A percentile compares a stretch with the other conserved stretches of the same genome.
These are phyloP conservation scores for Symphodus melops DNA, from an alignment of 2,113 vertebrate species.

Conservation along the genomic window DNA sequence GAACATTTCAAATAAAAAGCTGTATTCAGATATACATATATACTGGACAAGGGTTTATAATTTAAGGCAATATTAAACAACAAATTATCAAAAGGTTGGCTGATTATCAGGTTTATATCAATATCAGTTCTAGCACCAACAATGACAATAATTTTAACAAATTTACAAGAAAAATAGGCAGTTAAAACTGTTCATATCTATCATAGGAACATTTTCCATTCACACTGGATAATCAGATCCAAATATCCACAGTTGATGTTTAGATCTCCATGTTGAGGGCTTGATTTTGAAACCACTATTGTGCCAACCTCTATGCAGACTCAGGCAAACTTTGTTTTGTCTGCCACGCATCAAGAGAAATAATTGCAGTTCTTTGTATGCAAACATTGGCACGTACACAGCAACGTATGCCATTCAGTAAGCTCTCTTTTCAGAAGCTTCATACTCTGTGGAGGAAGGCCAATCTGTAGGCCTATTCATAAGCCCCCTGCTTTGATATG, in stretches of 20 bases:
- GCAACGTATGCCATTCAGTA: constrained; percentile 68
- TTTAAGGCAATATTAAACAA: too few species aligned
- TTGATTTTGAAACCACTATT: constrained; percentile 54
- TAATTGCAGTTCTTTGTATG: constrained; percentile 64
- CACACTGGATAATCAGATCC: not conserved
- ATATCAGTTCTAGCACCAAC: too few species aligned
- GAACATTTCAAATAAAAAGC: too few species aligned
- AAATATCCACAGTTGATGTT: not conserved
- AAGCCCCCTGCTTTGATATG: constrained; percentile 55
- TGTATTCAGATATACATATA: too few species aligned
- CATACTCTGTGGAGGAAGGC: constrained; percentile 69
- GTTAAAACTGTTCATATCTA: not conserved
- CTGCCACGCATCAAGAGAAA: constrained; percentile 47
- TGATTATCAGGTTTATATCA: too few species aligned
- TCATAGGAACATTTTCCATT: constrained; percentile 13
- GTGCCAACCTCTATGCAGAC: constrained; percentile 42
- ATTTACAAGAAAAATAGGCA: not conserved
- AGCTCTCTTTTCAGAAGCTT: constrained; percentile 69
- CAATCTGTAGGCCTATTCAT: constrained; percentile 72
- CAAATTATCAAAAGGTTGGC: too few species aligned
- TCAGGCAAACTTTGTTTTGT: constrained; percentile 37
- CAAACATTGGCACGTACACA: constrained; percentile 59
- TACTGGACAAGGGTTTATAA: too few species aligned
- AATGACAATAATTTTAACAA: too few species aligned
- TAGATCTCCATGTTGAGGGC: constrained; percentile 7